Percentiles rank a stretch among this genome's conserved stretches.
phyloP scores from a whole-genome alignment of 2,888 invertebrate species.

The Zonitis immaculata region DNA sequence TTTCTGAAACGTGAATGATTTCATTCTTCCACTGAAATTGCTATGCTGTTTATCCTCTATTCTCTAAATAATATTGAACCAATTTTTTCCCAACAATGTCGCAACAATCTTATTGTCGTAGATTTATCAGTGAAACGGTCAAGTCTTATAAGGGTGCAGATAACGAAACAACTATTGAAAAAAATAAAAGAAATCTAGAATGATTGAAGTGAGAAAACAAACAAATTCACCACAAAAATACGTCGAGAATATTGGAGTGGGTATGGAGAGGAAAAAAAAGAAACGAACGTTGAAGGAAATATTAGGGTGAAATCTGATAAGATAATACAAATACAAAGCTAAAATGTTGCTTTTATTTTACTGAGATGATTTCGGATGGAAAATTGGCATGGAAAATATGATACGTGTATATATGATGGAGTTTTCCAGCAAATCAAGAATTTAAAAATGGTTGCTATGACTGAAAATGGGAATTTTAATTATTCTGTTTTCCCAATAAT shows the following conservation, averaged over 20 bases:
- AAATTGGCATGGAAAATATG: neutral
- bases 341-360: neutral
- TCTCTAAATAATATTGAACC: no score
- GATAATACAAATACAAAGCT: neutral
- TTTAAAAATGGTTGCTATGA: no score
- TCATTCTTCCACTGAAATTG: neutral
- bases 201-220: constrained; percentile 5
- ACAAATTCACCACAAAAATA: constrained; percentile 3
- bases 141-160: constrained; percentile 11
- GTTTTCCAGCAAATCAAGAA: neutral
- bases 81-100: constrained; percentile 5
- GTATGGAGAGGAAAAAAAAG: neutral
- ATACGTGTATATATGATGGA: neutral
- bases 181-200: constrained; percentile 16
- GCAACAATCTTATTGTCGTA: constrained; percentile 22
- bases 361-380: neutral
- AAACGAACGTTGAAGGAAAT: neutral
- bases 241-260: neutral
- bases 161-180: constrained; percentile 6
- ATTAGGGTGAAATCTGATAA: neutral
- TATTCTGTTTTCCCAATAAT: no score
- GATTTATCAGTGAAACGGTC: constrained; percentile 26
- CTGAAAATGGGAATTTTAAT: no score
- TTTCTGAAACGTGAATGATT: neutral
- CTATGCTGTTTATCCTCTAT: neutral